These are phyloP conservation scores for Cathartes aura DNA, from an alignment of 2,113 vertebrate species.

Conservation along the genomic window DNA sequence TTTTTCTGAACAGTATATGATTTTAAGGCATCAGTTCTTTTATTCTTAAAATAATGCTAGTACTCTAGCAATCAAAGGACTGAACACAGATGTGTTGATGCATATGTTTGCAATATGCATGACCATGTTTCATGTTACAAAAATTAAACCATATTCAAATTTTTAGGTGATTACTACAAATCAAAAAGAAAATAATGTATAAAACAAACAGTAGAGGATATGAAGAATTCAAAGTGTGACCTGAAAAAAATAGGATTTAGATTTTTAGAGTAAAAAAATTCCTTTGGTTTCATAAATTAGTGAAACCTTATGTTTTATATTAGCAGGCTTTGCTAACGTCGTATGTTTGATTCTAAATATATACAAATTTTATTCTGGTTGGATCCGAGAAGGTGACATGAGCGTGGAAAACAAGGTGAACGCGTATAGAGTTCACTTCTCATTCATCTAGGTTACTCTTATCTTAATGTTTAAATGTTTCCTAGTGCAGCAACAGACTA, in stretches of 20 bases:
- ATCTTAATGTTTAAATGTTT: conserved; percentile 34
- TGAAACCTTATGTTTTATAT: conserved; percentile 39
- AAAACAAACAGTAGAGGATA: not conserved
- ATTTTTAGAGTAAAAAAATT: not conserved
- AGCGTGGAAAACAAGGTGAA: conserved; percentile 38
- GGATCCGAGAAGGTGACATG: conserved; percentile 28
- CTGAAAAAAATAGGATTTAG: not conserved
- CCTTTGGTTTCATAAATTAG: conserved; percentile 1
- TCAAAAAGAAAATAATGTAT: not conserved
- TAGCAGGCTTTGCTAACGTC: conserved; percentile 41
- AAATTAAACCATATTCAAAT: not conserved
- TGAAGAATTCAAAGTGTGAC: not conserved
- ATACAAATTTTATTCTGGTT: conserved; percentile 69
- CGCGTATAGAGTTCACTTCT: conserved; percentile 26
- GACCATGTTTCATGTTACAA: not conserved
- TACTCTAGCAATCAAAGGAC: not conserved
- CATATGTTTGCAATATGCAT: conserved; percentile 1
- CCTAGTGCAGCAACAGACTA: conserved; percentile 2
- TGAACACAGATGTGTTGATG: not conserved
- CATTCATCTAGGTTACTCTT: conserved; percentile 53
- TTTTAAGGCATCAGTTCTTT: not conserved
- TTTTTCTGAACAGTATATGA: not conserved
- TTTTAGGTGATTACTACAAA: not conserved
- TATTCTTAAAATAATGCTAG: not conserved
- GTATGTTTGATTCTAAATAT: conserved; percentile 41